Evolutionary conservation across 2,888 invertebrate genomes (phyloP).

Genomic region (Acrocyrtus sp.): DNA sequence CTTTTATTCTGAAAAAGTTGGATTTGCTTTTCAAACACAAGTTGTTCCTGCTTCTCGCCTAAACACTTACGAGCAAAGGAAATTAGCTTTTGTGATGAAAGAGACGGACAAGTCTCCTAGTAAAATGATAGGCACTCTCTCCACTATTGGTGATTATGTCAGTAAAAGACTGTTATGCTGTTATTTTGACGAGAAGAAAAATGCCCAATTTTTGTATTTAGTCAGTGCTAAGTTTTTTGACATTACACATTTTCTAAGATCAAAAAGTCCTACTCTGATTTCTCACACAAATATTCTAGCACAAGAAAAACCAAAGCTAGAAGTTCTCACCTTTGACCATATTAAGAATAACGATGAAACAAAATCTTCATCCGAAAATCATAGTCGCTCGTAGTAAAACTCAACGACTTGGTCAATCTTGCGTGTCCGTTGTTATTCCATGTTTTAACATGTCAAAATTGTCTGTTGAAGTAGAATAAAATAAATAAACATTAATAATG

Average conservation of each 20-base stretch:
- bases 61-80: constrained; percentile 74
- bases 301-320: constrained; percentile 1
- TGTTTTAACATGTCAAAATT: neutral
- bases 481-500: neutral
- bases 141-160: constrained; percentile 77
- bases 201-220: constrained; percentile 74
- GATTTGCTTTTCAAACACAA: constrained; percentile 72
- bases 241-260: constrained; percentile 75
- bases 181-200: constrained; percentile 69
- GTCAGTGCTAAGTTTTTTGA: constrained; percentile 79
- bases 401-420: neutral
- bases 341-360: neutral
- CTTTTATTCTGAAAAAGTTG: constrained; percentile 74
- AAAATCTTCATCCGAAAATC: neutral
- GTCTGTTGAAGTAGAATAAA: neutral
- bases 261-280: constrained; percentile 31
- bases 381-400: neutral
- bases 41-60: constrained; percentile 75
- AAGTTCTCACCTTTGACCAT: constrained; percentile 4
- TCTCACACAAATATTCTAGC: constrained; percentile 35
- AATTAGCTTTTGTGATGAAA: constrained; percentile 79
- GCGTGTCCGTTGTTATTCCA: neutral
- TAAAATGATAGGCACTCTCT: constrained; percentile 79
- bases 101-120: constrained; percentile 74
- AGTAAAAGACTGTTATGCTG: constrained; percentile 81